phyloP scores from a whole-genome alignment of 2,113 vertebrate species.

The Nothoprocta pentlandii region DNA sequence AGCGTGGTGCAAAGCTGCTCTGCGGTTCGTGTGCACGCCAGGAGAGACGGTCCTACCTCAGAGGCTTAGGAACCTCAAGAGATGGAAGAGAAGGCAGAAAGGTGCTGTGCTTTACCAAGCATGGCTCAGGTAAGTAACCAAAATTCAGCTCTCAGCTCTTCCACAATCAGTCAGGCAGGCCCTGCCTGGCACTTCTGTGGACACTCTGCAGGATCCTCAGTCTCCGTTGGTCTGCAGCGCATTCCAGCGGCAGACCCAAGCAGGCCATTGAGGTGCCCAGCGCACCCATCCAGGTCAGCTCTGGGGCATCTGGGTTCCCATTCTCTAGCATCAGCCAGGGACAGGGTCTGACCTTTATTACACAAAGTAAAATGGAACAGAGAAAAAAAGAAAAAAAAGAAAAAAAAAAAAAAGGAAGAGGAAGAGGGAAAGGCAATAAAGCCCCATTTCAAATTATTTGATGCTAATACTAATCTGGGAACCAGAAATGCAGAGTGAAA shows the following conservation, averaged over 20 bases:
- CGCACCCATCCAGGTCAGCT: background rate
- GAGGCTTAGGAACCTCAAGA: background rate
- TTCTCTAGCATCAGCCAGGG: background rate
- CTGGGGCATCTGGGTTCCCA: background rate
- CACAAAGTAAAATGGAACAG: background rate
- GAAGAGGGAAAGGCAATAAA: background rate
- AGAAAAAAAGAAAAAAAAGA: background rate
- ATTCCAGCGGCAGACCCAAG: background rate
- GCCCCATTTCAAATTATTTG: background rate
- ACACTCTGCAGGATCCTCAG: background rate
- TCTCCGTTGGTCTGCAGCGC: background rate
- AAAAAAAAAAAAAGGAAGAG: background rate
- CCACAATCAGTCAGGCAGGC: background rate
- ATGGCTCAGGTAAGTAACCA: background rate
- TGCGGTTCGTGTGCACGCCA: background rate
- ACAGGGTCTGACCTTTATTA: background rate
- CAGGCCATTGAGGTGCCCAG: background rate
- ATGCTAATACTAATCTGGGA: background rate
- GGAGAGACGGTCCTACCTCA: background rate
- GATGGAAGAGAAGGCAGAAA: background rate
- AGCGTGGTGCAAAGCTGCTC: background rate
- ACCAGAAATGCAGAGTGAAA: background rate
- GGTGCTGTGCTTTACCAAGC: fast-evolving
- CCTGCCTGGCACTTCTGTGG: background rate
- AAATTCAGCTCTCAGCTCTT: background rate